Base-by-base conservation (phyloP, 2,888 invertebrate genomes). In the Oconnorella tubifera region DNA sequence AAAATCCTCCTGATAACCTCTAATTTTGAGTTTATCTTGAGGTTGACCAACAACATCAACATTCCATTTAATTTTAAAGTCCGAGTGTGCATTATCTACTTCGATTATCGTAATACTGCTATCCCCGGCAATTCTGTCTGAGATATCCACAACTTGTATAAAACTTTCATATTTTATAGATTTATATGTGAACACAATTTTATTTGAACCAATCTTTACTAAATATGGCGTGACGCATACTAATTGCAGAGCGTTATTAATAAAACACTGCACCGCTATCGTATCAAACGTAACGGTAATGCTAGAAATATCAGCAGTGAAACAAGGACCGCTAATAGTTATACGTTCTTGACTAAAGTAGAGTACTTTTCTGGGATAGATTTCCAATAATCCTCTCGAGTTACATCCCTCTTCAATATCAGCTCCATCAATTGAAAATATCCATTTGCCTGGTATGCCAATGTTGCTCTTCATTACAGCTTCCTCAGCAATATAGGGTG, bases 391-490 rank as follows among this genome's bases (percentile, higher is more conserved):
- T 2, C 59, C 53, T 1, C 33, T 3, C 3, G 27, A 33, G 31
- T 59, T 63, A 53, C 63, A 63, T n/a, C 29, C 58, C n/a, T 27
- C 31, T 14, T n/a, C 3, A 32, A 63, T 63, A 19, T 63, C 57
- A 6, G 29, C 50, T 19, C 59, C 40, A 23, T 51, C 25, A 31
- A 59, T 59, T 6, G 63, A 63, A 51, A 63, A 63, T 33, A 63
- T 58, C 63, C 63, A 63, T 33, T 59, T 50, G 25, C 63, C 63
- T 27, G 63, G 49, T 23, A n/a, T 25, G n/a, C 51, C 59, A 14
- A 59, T 53, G 28, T 63, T 63, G 32, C 59, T 63, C 25, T 58
- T 33, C 4, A n/a, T 31, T 1, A 63, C n/a, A 63, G 59, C 59
- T 25, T 6, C 25, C 14, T 6, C 4, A 23, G 59, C 27, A 19